Base-by-base conservation (phyloP, 1,140 invertebrate genomes). In the Phortica variegata region DNA sequence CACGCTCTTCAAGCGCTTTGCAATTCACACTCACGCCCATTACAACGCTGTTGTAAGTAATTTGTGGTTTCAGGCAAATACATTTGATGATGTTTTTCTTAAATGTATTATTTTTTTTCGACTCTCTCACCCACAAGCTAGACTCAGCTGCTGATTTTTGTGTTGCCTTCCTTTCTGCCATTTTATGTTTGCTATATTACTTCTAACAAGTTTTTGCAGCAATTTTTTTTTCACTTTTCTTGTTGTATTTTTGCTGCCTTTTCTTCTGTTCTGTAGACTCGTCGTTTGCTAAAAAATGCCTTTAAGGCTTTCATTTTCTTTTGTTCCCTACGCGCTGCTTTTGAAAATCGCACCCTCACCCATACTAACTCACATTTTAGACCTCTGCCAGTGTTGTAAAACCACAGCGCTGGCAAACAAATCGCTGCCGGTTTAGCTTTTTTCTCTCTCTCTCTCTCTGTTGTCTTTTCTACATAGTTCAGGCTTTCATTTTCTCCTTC, bases 11-110 rank as follows among this genome's bases (percentile, higher is more conserved):
- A n/a, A n/a, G n/a, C n/a, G n/a, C n/a, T n/a, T n/a, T n/a, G n/a
- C n/a, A n/a, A n/a, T n/a, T n/a, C n/a, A n/a, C n/a, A n/a, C n/a
- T n/a, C n/a, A n/a, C n/a, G n/a, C n/a, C n/a, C n/a, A n/a, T n/a
- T n/a, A n/a, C n/a, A n/a, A n/a, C n/a, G n/a, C n/a, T n/a, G 63
- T 63, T 66, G 63, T 68, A 68, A 68, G 63, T 68, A 68, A 68
- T 68, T 68, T 68, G 63, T 68, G 63, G 63, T 68, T 68, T 68
- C 63, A 63, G 63, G 63, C 63, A 68, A 68, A 68, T 68, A 63
- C 57, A n/a, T 63, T 53, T 60, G 63, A 68, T 68, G 63, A 68
- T 68, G 63, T 68, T 68, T 68, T 68, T 68, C 63, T 68, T 68
- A 68, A 68, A 68, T 68, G 63, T 66, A 63, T 66, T 66, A n/a